Evolutionary conservation across 2,888 invertebrate genomes (phyloP), one percentile per base, ranked within the genome.

Genomic region (Aphidoletes aphidimyza): DNA sequence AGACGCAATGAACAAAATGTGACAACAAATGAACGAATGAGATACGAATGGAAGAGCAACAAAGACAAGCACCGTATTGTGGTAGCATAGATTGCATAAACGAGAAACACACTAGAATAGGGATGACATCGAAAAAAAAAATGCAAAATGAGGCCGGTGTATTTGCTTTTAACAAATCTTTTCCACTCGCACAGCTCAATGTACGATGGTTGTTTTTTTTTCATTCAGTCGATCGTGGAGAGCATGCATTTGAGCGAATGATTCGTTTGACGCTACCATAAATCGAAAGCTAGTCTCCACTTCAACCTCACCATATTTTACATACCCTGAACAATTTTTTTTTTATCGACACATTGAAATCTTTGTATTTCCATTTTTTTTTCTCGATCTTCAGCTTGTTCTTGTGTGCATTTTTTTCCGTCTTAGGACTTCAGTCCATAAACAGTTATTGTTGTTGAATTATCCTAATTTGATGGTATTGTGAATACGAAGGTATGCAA

Each of bases 141-240:
- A 69, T 69, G 69, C 69, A 69, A 69, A 69, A 30, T 30, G 69
- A n/a, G n/a, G 37, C 36, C 81, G 11, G 81, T 81, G n/a, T 22
- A 81, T 81, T 81, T 81, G 81, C 37, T 81, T 81, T 81, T 22
- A 3, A 81, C 81, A 81, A 81, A 81, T 81, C 81, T 37, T 81
- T 37, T 81, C 8, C 81, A 11, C 37, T 37, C 26, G 6, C 81
- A 37, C 19, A 81, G n/a, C 81, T 81, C 37, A 81, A 81, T 37
- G 22, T 1, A 37, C 11, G 3, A 17, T 26, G 2, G 30, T 69
- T 81, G 3, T 69, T 34, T 5, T 37, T 37, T 37, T 37, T 22
- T 1, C 0, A n/a, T 37, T 37, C 22, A 22, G 22, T 37, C 19
- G n/a, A 22, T n/a, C 34, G n/a, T 14, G n/a, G n/a, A 34, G 34